Conservation (phyloP, 2,113 vertebrate genomes). For the Phainopepla nitens region DNA sequence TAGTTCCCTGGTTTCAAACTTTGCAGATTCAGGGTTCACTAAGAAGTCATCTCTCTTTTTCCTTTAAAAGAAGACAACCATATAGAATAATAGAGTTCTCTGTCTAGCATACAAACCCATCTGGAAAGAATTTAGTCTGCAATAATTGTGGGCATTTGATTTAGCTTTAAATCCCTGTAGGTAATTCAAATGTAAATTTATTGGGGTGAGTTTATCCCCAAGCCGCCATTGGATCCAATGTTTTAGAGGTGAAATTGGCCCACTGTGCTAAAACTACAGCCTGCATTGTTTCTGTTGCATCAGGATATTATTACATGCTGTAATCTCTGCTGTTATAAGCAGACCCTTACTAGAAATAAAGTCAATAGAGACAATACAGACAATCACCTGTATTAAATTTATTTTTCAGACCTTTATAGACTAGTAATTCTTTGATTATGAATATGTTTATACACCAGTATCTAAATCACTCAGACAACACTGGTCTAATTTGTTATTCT, state of each 20-base stretch:
- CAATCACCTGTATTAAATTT: neutral
- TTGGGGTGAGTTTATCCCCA: constrained; percentile 46
- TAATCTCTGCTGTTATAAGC: neutral
- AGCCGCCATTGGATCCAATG: neutral
- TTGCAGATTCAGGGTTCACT: constrained; percentile 43
- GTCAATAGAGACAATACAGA: neutral
- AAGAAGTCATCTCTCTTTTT: constrained; percentile 36
- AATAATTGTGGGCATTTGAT: constrained; percentile 57
- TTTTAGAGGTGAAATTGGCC: constrained; percentile 12
- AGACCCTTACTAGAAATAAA: neutral
- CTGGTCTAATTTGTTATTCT: neutral
- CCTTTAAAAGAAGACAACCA: constrained; percentile 23
- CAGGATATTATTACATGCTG: neutral
- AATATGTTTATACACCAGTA: neutral
- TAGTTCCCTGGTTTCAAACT: neutral
- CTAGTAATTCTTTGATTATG: neutral
- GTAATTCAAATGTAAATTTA: constrained; percentile 57
- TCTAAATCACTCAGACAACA: neutral
- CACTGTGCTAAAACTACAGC: neutral
- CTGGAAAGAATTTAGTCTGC: constrained; percentile 61
- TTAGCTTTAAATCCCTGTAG: constrained; percentile 54
- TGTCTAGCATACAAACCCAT: constrained; percentile 43
- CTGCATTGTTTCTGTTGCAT: constrained; percentile 29
- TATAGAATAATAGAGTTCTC: constrained; percentile 52
- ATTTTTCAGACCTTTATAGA: neutral